phyloP scores from a whole-genome alignment of 1,140 invertebrate genomes.

The Zaprionus tsacasi region DNA sequence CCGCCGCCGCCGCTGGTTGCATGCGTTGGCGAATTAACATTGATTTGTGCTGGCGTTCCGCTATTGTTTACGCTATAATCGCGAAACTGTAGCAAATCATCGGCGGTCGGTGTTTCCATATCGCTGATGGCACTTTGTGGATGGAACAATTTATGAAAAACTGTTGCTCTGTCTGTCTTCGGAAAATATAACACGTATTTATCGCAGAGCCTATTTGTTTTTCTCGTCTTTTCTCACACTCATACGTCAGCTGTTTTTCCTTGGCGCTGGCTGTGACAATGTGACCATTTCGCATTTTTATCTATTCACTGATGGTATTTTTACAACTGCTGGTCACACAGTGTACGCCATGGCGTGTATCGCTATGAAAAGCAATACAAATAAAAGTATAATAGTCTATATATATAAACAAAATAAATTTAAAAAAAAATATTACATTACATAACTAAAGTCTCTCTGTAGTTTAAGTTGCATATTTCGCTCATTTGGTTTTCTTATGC shows the following conservation, averaged over 20 bases:
- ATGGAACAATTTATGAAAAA: not conserved
- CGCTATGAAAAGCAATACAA: not conserved
- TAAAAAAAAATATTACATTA: not conserved
- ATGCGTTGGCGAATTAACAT: conserved; percentile 84
- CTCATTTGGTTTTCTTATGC: not conserved
- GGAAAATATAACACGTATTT: conserved; percentile 46
- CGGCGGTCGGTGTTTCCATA: conserved; percentile 80
- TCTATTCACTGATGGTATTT: not conserved
- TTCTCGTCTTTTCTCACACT: conserved; percentile 34
- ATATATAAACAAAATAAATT: not conserved
- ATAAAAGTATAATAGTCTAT: not conserved
- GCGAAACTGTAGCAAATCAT: conserved; percentile 87
- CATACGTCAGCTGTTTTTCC: conserved; percentile 59
- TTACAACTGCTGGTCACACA: not conserved
- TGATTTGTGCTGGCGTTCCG: conserved; percentile 85
- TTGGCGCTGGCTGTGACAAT: conserved; percentile 18
- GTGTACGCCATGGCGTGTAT: not conserved
- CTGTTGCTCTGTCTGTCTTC: not conserved
- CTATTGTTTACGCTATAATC: conserved; percentile 85
- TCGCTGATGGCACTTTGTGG: conserved; percentile 12
- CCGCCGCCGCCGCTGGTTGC: conserved; percentile 65
- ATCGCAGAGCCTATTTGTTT: conserved; percentile 42
- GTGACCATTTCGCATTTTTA: conserved; percentile 24
- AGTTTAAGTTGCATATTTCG: not conserved
- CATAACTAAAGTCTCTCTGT: not conserved